Percentiles rank a stretch among this genome's conserved stretches.
phyloP scores from a whole-genome alignment of 1,140 invertebrate species.

The Battus philenor region DNA sequence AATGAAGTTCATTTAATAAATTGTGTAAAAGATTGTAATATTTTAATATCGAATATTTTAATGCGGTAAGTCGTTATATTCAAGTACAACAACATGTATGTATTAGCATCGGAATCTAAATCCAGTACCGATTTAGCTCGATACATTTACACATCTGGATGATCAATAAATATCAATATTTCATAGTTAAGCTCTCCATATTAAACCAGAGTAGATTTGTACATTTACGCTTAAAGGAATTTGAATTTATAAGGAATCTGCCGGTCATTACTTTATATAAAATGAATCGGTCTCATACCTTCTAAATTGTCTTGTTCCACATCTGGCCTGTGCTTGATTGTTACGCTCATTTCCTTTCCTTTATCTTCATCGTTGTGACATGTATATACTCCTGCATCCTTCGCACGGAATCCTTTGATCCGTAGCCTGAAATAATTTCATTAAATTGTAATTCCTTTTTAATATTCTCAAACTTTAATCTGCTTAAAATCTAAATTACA shows the following conservation, averaged over 20 bases:
- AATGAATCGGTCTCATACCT: conserved; percentile 26
- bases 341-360: conserved; percentile 42
- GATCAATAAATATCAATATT: conserved; percentile 37
- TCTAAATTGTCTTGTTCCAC: conserved; percentile 35
- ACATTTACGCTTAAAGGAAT: too few relatives aligned
- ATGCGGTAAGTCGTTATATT: not conserved
- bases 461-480: not conserved
- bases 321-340: conserved; percentile 42
- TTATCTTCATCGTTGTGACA: conserved; percentile 51
- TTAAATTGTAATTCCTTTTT: too few relatives aligned
- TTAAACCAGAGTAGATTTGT: too few relatives aligned
- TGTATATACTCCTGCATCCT: conserved; percentile 61
- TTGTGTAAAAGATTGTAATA: not conserved
- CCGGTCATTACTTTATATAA: too few relatives aligned
- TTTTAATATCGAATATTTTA: not conserved
- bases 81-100: conserved; percentile 3
- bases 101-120: conserved; percentile 31
- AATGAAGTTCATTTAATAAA: conserved; percentile 2
- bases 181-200: too few relatives aligned
- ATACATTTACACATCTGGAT: conserved; percentile 58
- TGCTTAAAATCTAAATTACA: not conserved
- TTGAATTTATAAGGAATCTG: too few relatives aligned
- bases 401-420: conserved; percentile 54
- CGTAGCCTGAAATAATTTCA: conserved; percentile 50
- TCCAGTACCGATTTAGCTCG: conserved; percentile 24